Conservation (phyloP, 2,113 vertebrate species). For the Apodemus sylvaticus region DNA sequence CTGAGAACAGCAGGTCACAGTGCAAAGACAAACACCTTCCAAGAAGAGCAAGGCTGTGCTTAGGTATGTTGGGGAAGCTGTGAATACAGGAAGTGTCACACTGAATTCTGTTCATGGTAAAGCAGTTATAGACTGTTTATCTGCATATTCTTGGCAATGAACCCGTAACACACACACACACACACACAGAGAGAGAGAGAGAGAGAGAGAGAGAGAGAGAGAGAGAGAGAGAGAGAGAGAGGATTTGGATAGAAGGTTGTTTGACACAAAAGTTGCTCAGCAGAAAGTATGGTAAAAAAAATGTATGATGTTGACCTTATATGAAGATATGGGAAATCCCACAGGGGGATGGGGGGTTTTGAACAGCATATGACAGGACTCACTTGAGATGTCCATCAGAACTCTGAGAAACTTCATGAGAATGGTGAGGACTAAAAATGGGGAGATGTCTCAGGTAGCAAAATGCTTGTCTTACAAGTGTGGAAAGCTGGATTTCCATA, state of each 20-base stretch:
- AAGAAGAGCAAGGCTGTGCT: not conserved
- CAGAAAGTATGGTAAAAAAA: not conserved
- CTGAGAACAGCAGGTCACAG: not conserved
- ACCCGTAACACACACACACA: no score
- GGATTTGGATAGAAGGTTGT: not conserved
- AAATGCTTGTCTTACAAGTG: not conserved
- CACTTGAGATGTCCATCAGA: not conserved
- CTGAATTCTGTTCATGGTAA: not conserved
- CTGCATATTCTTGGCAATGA: not conserved
- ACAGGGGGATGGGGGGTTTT: no score
- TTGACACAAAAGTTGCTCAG: not conserved
- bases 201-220: no score
- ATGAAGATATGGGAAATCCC: not conserved
- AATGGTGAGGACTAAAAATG: not conserved
- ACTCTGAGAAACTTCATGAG: not conserved
- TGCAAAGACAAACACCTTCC: not conserved
- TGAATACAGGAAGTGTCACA: not conserved
- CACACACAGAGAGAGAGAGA: no score
- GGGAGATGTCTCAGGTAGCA: no score
- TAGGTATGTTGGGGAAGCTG: not conserved
- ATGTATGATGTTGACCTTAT: not conserved
- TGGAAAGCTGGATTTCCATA: not conserved
- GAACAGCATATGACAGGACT: not conserved
- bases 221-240: no score
- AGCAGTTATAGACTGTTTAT: not conserved